Evolutionary conservation across 2,888 invertebrate species (phyloP), one percentile per base, ranked within the genome.

Genomic region (Mimas tiliae): DNA sequence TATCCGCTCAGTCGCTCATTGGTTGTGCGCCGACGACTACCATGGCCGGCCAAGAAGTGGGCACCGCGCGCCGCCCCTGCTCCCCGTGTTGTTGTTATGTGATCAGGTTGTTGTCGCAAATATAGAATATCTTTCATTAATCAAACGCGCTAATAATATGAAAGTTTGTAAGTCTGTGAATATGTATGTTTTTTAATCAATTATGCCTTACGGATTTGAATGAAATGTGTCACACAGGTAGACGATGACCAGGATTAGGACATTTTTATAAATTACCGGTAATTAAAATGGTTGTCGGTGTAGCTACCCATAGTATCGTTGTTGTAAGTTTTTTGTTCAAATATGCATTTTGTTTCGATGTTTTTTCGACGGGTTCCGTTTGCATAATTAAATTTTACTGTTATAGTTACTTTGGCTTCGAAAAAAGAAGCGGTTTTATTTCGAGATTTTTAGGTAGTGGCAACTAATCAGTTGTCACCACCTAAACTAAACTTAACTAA

Each of bases 51-150:
- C 50, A 42, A 58, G 76, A 72, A 65, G 70, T 74, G 65, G 72
- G 78, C 68, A 73, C 70, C 48, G 72, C 76, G 71, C 72, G 74
- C 45, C 69, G 71, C 68, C 72, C 74, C 67, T 77, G 75, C 71
- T 76, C 66, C n/a, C 75, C 66, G 19, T 64, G 78, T 73, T 84
- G 83, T 75, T 78, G 76, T 68, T 71, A 68, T 48, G 74, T 72
- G 68, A 77, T 82, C 75, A 82, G 82, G 82, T 82, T 74, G 69
- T 66, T 65, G 45, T 63, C 45, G 42, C 16, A 45, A 51, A 14
- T 53, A 34, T 45, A 53, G 33, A 12, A 33, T 34, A 9, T n/a
- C 33, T 27, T 33, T 34, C 8, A 47, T 33, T 47, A 47, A 33
- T 48, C 34, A 58, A 21, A 48, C 16, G 48, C 19, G 12, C 6